Base-by-base conservation (phyloP, 1,140 invertebrate species). In the Trialeurodes vaporariorum region DNA sequence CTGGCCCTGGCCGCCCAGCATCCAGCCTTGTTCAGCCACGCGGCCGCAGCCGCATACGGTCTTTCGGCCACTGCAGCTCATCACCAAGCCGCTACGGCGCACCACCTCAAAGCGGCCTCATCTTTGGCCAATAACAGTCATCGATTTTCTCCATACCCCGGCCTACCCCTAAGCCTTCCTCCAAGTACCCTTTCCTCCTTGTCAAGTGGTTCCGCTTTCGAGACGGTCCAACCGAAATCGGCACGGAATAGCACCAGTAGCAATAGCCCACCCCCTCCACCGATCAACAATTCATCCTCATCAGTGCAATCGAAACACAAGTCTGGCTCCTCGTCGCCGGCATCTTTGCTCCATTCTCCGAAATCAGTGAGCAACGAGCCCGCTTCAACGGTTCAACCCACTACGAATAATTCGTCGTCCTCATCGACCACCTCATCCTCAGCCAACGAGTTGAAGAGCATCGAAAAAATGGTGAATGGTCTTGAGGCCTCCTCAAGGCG, bases 381-480 rank as follows among this genome's bases (percentile, higher is more conserved):
- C 71, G 65, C 73, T 70, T 59, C 72, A 73, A 62, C 73, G 71
- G 65, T 69, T n/a, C n/a, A n/a, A n/a, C 68, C 34, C 68, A 67
- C n/a, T 69, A 49, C 70, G 73, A 34, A 62, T 70, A 27, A 12
- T 63, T 23, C 49, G 59, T 17, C 66, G 63, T 24, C 73, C 67
- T 2, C 70, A 68, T 22, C 66, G 11, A 61, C 68, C 27, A 49
- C 70, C 25, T 64, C 63, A 25, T 72, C 72, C 2, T 64, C 69
- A 22, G 70, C 70, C 25, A 85, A 85, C 73, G 93, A 96, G 79
- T 83, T 97, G 67, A 95, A 95, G 79, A 94, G 88, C 78, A 97
- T 97, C 79, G 93, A 97, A 79, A 94, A 94, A 76, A 96, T 96
- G 93, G 92, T 96, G 69, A 96, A 96, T 79, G 93, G 93, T 0